phyloP scores from a whole-genome alignment of 2,888 invertebrate genomes.

The Phengaris alcon region DNA sequence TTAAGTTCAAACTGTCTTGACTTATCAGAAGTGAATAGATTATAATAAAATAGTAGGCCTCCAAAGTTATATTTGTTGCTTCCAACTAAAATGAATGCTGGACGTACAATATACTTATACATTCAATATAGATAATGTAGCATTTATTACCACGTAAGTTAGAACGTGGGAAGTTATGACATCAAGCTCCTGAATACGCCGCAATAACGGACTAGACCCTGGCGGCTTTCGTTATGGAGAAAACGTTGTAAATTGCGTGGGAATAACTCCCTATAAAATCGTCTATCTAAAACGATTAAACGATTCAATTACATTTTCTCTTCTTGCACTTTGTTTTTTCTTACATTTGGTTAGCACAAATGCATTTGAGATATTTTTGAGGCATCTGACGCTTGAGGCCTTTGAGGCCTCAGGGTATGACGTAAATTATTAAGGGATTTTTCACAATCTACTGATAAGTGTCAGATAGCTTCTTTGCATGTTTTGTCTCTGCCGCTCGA shows the following conservation, averaged over 20 bases:
- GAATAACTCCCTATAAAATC: conserved; percentile 14
- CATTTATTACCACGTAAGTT: neutral
- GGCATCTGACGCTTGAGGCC: no score
- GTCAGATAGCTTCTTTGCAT: no score
- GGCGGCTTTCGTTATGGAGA: neutral
- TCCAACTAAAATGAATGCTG: no score
- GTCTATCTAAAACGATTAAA: neutral
- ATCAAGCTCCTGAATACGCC: neutral
- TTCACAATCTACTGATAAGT: no score
- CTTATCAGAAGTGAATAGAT: neutral
- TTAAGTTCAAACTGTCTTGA: neutral
- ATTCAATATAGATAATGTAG: neutral
- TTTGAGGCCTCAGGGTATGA: no score
- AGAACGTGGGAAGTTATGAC: neutral
- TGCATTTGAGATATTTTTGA: neutral
- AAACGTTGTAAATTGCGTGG: conserved; percentile 13
- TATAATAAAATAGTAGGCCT: neutral
- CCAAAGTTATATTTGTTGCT: neutral
- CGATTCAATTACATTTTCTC: conserved; percentile 7
- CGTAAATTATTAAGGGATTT: no score
- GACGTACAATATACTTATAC: neutral
- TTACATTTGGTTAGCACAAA: neutral
- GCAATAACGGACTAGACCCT: neutral
- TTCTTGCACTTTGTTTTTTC: neutral
- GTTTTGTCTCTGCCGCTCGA: no score